Percentiles rank a stretch among this genome's conserved stretches.
phyloP scores from a whole-genome alignment of 2,888 invertebrate genomes.

The Ophraella communa region DNA sequence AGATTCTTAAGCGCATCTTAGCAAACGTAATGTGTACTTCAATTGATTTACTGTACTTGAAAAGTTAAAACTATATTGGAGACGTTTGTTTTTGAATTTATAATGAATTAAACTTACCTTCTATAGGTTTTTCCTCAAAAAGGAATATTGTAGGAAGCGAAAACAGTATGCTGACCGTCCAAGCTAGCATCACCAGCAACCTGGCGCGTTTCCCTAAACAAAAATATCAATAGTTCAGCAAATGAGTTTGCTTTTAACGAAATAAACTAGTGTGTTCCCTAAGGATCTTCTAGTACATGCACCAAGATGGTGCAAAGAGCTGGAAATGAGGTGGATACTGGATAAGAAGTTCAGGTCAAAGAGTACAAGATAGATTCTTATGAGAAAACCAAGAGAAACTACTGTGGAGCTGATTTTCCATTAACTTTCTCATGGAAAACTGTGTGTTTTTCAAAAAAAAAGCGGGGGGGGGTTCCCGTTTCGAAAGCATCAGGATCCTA shows the following conservation, averaged over 20 bases:
- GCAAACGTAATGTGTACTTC: neutral
- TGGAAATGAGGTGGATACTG: too few relatives aligned
- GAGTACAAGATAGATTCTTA: too few relatives aligned
- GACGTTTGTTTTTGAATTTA: neutral
- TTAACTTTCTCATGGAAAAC: too few relatives aligned
- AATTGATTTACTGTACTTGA: neutral
- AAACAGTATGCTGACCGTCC: constrained; percentile 82
- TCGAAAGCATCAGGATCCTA: too few relatives aligned
- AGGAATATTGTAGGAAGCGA: constrained; percentile 82
- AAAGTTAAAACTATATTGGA: too few relatives aligned
- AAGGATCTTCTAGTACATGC: too few relatives aligned
- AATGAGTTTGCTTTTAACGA: neutral
- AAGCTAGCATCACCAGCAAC: constrained; percentile 78
- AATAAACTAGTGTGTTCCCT: neutral
- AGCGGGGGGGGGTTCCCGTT: too few relatives aligned
- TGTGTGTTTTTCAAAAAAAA: too few relatives aligned
- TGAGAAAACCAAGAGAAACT: too few relatives aligned
- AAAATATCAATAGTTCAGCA: constrained; percentile 24
- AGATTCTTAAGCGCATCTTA: neutral
- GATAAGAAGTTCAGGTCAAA: too few relatives aligned
- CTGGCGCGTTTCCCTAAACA: constrained; percentile 84
- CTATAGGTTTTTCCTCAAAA: constrained; percentile 79
- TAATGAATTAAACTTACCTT: constrained; percentile 73
- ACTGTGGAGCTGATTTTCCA: too few relatives aligned
- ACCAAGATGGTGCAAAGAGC: too few relatives aligned